Conservation (phyloP, 2,888 invertebrate species). For the Furcula furcula region DNA sequence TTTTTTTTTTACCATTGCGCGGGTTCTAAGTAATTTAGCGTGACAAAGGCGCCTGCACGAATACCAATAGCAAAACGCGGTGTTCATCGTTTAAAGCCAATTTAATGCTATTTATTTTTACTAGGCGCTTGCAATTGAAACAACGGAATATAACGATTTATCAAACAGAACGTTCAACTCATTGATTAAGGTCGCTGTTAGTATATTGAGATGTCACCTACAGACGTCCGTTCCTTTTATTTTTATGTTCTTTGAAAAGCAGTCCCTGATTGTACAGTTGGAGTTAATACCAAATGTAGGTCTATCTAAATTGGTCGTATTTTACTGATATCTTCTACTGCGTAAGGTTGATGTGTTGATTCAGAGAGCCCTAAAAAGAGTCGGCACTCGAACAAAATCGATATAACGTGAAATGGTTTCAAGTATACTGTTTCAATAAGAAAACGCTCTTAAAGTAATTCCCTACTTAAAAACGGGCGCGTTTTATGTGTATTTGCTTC, state of each 20-base stretch:
- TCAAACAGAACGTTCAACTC: constrained; percentile 35
- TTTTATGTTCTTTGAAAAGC: constrained; percentile 34
- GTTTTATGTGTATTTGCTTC: too few species aligned
- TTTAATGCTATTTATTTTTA: constrained; percentile 41
- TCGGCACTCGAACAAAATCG: constrained; percentile 9
- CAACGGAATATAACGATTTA: constrained; percentile 32
- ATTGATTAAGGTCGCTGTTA: constrained; percentile 31
- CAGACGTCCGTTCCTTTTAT: constrained; percentile 41
- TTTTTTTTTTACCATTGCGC: constrained; percentile 26
- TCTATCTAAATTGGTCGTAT: constrained; percentile 18
- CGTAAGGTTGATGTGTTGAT: constrained; percentile 18
- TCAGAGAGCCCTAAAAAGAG: constrained; percentile 14
- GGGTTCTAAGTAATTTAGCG: constrained; percentile 21
- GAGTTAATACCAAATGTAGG: constrained; percentile 33
- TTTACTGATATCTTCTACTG: constrained; percentile 18
- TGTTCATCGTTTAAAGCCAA: constrained; percentile 6
- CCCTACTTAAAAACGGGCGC: too few species aligned
- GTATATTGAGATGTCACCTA: constrained; percentile 37
- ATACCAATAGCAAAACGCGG: constrained; percentile 36
- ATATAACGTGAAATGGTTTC: constrained; percentile 11
- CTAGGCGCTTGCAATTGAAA: constrained; percentile 41
- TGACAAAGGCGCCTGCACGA: constrained; percentile 39
- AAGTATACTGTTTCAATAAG: constrained; percentile 1
- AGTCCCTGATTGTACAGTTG: constrained; percentile 16
- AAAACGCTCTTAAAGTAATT: too few species aligned